Evolutionary conservation across 1,140 invertebrate species (phyloP), one percentile per base, ranked within the genome.

Genomic region (Drosophila punjabiensis): DNA sequence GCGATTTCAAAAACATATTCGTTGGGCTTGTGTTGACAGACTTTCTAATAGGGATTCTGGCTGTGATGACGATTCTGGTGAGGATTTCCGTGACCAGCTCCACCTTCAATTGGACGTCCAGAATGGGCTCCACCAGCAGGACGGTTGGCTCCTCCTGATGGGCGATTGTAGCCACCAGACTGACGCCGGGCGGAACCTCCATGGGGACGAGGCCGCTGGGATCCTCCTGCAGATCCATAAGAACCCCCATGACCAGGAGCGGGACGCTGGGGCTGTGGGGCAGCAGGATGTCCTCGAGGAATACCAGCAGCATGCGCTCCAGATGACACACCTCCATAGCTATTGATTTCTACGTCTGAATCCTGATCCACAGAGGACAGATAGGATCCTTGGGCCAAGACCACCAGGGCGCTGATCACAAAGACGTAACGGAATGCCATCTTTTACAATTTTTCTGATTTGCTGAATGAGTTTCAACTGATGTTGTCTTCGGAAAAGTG

Each of bases 381-480:
- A 43, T 73, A 30, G 2, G 67, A 61, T 74, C 68, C 70, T 37
- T 74, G 56, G 18, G 69, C 11, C 30, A 75, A 11, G 18, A 75
- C 69, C 16, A 62, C 32, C 30, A 75, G n/a, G 8, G 58, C 45
- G 45, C 71, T 74, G 16, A 75, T 43, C 24, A 74, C 37, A 30
- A 62, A 52, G 43, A 74, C 39, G 28, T 43, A 43, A 6, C 24
- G 45, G 32, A 75, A 45, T 14, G 69, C 37, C 71, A 75, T 75
- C 9, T 70, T 52, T 43, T 50, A 16, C 3, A 14, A 30, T 28
- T n/a, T n/a, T n/a, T n/a, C n/a, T n/a, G n/a, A n/a, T n/a, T n/a
- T n/a, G n/a, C n/a, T n/a, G n/a, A n/a, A n/a, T n/a, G 52, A n/a
- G n/a, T 30, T 37, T 47, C 52, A 79, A 83, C 69, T 83, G 81